Evolutionary conservation across 2,888 invertebrate genomes (phyloP), one percentile per base, ranked within the genome.

Genomic region (Cheilosia scutellata): DNA sequence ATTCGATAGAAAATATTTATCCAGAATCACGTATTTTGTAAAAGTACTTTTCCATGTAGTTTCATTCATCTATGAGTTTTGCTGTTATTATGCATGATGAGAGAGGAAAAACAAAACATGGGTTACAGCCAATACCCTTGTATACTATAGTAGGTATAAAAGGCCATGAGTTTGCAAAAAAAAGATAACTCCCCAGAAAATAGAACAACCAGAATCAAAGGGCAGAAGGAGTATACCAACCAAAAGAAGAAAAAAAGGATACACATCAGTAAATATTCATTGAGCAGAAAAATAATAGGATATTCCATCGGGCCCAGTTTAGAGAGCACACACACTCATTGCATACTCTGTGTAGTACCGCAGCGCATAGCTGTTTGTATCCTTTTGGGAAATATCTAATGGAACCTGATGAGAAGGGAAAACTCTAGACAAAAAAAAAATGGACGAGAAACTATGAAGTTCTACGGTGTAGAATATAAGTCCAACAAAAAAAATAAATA

Each of bases 31-130:
- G 86, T 86, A 86, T 86, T 82, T 86, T 86, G 62, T 82, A 86
- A 86, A 86, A 86, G 86, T 86, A 86, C 82, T 86, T 86, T 86
- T 86, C 86, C 86, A 86, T 86, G 86, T 86, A 82, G 86, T 86
- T 86, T 86, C 86, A 86, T 86, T 86, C 82, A 82, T 86, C 86
- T 82, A 82, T 77, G 82, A 86, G 82, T 86, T 82, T 82, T 72
- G 71, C 76, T 80, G 44, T 72, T 83, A 74, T 13, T 71, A 86
- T 86, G 82, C 82, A 86, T 82, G 86, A 82, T 82, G 76, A 82
- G 84, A 70, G 57, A 62, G 57, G 42, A 58, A 72, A 72, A 84
- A 76, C 44, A 71, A 74, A 63, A 82, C 20, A 47, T 63, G 31
- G 68, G 42, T 40, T 62, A 55, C 25, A 60, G 47, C 53, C 33